Evolutionary conservation across 1,140 invertebrate genomes (phyloP).

Genomic region (Palaemon carinicauda): DNA sequence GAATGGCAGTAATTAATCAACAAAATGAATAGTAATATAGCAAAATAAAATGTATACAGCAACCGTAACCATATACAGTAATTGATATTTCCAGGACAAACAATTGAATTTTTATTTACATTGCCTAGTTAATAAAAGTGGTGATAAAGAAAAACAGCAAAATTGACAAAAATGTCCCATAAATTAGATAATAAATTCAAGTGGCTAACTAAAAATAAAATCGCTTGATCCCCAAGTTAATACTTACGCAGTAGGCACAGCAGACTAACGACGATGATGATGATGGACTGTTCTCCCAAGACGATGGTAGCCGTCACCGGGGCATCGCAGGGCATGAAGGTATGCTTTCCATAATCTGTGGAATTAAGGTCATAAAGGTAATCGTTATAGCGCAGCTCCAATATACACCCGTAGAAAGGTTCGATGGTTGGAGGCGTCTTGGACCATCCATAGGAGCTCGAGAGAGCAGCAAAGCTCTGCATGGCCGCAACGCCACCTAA

Average conservation of each 20-base stretch:
- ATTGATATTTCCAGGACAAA: no score
- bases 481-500: conserved; percentile 89
- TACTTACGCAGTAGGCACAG: conserved; percentile 55
- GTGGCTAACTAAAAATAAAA: no score
- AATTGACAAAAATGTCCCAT: no score
- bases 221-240: no score
- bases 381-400: conserved; percentile 73
- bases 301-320: conserved; percentile 7
- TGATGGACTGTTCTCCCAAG: conserved; percentile 47
- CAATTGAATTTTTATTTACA: no score
- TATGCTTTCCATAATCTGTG: conserved; percentile 47
- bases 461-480: conserved; percentile 75
- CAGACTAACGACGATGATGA: conserved; percentile 56
- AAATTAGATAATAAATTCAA: no score
- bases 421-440: conserved; percentile 81
- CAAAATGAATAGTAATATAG: no score
- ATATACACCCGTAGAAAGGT: conserved; percentile 93
- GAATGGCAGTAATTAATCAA: no score
- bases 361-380: conserved; percentile 55
- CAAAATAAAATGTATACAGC: no score
- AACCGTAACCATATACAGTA: no score
- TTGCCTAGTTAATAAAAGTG: no score
- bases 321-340: conserved; percentile 44
- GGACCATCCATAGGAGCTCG: conserved; percentile 78
- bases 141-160: no score